phyloP scores from a whole-genome alignment of 2,113 vertebrate species.

The Gopherus flavomarginatus region DNA sequence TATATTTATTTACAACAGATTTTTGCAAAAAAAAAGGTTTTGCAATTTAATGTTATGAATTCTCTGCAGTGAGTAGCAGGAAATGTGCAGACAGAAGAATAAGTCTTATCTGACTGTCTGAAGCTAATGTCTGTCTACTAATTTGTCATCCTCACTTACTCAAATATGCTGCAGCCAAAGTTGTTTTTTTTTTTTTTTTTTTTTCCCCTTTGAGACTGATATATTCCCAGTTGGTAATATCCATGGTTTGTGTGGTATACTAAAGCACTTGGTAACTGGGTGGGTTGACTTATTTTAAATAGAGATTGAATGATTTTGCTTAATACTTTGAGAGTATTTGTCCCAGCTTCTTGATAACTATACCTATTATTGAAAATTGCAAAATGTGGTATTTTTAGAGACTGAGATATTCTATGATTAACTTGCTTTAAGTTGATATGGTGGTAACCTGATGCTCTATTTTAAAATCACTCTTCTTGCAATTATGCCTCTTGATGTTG shows the following conservation, averaged over 20 bases:
- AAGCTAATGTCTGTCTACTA: not conserved
- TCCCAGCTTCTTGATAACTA: not conserved
- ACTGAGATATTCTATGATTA: not conserved
- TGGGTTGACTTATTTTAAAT: not conserved
- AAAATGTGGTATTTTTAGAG: fast-evolving
- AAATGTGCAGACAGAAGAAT: not conserved
- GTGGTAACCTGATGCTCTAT: not conserved
- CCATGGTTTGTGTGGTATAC: not conserved
- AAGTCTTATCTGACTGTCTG: not conserved
- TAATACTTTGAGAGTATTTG: not conserved
- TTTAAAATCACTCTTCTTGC: not conserved
- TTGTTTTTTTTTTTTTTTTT: no score
- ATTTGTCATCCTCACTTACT: not conserved
- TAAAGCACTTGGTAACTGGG: not conserved
- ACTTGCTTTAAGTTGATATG: not conserved
- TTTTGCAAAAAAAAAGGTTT: not conserved
- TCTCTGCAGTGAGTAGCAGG: fast-evolving
- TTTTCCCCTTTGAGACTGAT: not conserved
- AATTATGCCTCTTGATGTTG: not conserved
- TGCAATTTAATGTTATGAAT: fast-evolving
- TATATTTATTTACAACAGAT: not conserved
- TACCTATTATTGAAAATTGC: not conserved
- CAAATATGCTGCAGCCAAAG: not conserved
- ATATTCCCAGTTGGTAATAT: not conserved
- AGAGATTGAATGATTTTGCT: not conserved